These are phyloP conservation scores for Carpatolechia fugitivella DNA, from an alignment of 2,888 invertebrate species.

Conservation along the genomic window DNA sequence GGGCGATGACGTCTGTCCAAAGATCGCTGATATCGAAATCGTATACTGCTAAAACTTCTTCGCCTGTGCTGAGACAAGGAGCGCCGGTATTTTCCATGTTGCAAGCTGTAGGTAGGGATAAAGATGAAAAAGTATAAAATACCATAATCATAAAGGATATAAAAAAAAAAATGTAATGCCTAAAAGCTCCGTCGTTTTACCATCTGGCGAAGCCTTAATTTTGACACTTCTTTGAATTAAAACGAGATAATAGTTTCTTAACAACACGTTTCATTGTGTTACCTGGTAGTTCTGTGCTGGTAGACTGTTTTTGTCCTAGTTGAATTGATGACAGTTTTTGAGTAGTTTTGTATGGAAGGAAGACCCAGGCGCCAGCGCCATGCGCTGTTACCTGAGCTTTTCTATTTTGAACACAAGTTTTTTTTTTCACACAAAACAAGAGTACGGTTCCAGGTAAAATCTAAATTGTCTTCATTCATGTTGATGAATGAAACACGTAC, in stretches of 20 bases:
- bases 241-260: neutral
- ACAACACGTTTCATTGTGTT: slow-evolving; percentile 20
- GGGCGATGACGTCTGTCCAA: slow-evolving; percentile 82
- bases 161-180: neutral
- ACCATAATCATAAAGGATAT: no score
- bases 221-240: slow-evolving; percentile 12
- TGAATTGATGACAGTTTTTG: no score
- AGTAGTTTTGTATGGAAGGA: no score
- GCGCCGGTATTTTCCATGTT: slow-evolving; percentile 75
- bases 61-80: slow-evolving; percentile 86
- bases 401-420: no score
- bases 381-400: slow-evolving; percentile 32
- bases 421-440: neutral
- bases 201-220: slow-evolving; percentile 10
- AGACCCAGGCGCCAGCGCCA: slow-evolving; percentile 36
- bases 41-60: slow-evolving; percentile 85
- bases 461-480: neutral
- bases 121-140: no score
- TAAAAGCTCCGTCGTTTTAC: neutral
- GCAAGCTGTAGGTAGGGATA: slow-evolving; percentile 72
- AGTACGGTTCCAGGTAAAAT: slow-evolving; percentile 5
- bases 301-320: slow-evolving; percentile 39
- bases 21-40: slow-evolving; percentile 84
- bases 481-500: no score
- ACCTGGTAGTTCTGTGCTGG: slow-evolving; percentile 38